Conservation (phyloP, 2,113 vertebrate genomes). For the Burhinus oedicnemus region DNA sequence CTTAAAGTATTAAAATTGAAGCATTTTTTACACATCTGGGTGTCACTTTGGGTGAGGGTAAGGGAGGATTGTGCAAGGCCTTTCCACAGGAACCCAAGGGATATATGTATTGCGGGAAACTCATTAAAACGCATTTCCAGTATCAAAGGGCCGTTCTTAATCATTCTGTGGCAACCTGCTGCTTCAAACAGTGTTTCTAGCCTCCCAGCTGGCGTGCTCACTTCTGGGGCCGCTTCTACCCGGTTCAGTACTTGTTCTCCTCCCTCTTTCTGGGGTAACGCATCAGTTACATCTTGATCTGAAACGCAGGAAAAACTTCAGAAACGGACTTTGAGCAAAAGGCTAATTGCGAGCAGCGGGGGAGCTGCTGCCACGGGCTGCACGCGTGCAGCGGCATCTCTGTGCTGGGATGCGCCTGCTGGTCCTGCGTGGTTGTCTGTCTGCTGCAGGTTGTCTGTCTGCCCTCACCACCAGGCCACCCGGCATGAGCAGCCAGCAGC, state of each 20-base stretch:
- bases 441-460: neutral
- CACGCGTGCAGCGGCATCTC: rapidly evolving
- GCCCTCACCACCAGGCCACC: neutral
- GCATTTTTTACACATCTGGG: neutral
- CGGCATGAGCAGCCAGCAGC: rapidly evolving
- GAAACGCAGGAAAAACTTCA: neutral
- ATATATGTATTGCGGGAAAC: neutral
- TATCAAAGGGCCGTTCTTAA: conserved; percentile 11
- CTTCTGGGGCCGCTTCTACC: neutral
- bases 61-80: neutral
- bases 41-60: neutral
- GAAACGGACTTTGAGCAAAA: neutral
- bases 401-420: rapidly evolving
- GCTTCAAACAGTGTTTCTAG: neutral
- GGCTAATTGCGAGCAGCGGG: rapidly evolving
- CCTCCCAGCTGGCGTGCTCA: neutral
- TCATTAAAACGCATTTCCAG: conserved; percentile 7
- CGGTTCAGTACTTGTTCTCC: neutral
- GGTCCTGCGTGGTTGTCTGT: neutral
- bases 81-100: neutral
- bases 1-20: neutral
- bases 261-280: neutral
- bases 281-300: neutral
- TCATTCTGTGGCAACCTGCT: neutral
- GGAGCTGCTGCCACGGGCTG: rapidly evolving